Percentiles rank a stretch among this genome's conserved stretches.
These are phyloP conservation scores for Papilio gigon DNA, from an alignment of 2,888 invertebrate genomes.

Conservation along the genomic window DNA sequence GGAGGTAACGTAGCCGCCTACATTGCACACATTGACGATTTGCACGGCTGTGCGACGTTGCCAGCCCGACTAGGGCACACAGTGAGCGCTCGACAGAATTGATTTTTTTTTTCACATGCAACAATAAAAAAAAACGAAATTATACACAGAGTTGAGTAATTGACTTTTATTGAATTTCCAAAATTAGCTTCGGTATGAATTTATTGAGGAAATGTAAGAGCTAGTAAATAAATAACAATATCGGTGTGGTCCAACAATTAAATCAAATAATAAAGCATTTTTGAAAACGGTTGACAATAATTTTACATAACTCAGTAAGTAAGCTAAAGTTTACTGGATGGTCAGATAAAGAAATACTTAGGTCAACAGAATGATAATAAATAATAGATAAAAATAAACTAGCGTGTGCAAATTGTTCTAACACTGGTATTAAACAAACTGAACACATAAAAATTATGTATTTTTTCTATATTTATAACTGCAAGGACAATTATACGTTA, in stretches of 20 bases:
- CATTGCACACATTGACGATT: conserved; percentile 16
- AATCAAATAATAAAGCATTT: no score
- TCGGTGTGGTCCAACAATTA: background rate
- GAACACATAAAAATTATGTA: background rate
- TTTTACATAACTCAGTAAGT: no score
- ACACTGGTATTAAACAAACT: background rate
- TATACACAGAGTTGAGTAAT: background rate
- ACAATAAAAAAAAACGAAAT: conserved; percentile 11
- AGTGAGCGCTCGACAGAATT: conserved; percentile 3
- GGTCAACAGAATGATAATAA: background rate
- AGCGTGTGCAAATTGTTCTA: conserved; percentile 4
- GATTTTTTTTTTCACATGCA: conserved; percentile 34
- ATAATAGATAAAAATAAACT: background rate
- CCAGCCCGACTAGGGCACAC: conserved; percentile 30
- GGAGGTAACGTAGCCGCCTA: conserved; percentile 13
- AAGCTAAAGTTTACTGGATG: background rate
- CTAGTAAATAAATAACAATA: background rate
- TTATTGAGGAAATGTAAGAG: background rate
- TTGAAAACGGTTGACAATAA: background rate
- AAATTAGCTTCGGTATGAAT: background rate
- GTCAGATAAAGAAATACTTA: background rate
- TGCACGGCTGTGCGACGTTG: conserved; percentile 32
- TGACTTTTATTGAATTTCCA: conserved; percentile 1
- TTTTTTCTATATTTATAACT: background rate
- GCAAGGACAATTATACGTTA: conserved; percentile 17